Conservation (phyloP, 2,888 invertebrate genomes). For the Sarcophaga rosellei region DNA sequence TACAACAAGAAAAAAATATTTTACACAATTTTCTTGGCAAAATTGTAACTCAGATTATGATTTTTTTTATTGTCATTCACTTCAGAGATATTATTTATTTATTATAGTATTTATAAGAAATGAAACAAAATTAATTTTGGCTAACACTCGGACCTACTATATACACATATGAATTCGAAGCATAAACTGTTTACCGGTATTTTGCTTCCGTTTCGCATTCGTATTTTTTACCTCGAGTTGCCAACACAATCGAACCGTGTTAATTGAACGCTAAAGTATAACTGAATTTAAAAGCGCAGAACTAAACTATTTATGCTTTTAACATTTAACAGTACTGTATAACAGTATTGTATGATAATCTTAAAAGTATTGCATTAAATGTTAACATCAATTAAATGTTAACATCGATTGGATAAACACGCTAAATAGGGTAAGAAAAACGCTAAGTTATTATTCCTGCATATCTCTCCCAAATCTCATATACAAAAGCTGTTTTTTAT, state of each 20-base stretch:
- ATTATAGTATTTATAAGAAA: too few species aligned
- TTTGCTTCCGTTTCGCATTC: slow-evolving; percentile 52
- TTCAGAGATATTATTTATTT: too few species aligned
- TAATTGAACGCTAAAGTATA: slow-evolving; percentile 50
- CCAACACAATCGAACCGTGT: slow-evolving; percentile 36
- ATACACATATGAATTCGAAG: too few species aligned
- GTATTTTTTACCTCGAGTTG: not conserved
- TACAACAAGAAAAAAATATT: not conserved
- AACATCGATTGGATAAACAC: not conserved
- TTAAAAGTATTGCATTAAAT: not conserved
- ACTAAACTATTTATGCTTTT: not conserved
- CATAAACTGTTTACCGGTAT: slow-evolving; percentile 3
- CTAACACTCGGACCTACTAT: too few species aligned
- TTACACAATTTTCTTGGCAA: not conserved
- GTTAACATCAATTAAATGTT: not conserved
- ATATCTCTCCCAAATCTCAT: not conserved
- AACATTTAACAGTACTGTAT: not conserved
- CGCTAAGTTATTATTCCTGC: not conserved
- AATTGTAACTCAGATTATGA: too few species aligned
- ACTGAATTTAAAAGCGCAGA: slow-evolving; percentile 42
- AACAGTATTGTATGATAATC: not conserved
- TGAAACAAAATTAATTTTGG: not conserved
- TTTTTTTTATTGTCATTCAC: too few species aligned
- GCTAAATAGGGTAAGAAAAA: not conserved
- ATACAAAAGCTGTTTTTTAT: slow-evolving; percentile 14